Percentiles rank a stretch among this genome's conserved stretches.
Evolutionary conservation across 2,888 invertebrate species (phyloP).

Genomic region (Synanthedon vespiformis): DNA sequence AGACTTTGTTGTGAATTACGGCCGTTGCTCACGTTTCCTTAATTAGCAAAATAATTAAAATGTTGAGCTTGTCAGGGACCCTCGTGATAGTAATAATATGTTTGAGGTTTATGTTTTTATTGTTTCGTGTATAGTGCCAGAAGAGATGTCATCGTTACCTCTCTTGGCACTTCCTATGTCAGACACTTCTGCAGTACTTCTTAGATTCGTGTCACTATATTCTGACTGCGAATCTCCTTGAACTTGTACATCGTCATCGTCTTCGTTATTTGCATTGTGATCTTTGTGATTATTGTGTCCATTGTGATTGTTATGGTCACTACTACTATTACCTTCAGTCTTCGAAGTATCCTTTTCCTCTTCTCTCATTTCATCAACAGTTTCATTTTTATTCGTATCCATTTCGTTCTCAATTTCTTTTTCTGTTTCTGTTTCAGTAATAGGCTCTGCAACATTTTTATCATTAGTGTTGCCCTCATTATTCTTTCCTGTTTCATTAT

Average conservation of each 20-base stretch:
- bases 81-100: conserved; percentile 37
- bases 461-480: conserved; percentile 3
- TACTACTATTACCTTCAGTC: conserved; percentile 12
- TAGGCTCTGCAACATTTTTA: conserved; percentile 3
- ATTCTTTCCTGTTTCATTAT: conserved; percentile 10
- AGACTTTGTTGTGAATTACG: conserved; percentile 59
- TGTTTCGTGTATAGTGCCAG: conserved; percentile 56
- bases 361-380: conserved; percentile 14
- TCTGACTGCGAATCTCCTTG: conserved; percentile 57
- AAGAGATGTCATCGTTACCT: conserved; percentile 54
- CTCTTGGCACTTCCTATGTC: conserved; percentile 54
- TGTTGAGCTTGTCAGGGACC: conserved; percentile 66
- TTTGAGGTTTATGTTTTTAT: conserved; percentile 44
- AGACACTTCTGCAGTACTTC: conserved; percentile 45
- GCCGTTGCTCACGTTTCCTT: conserved; percentile 60
- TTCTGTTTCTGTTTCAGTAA: conserved; percentile 6
- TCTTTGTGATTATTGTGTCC: conserved; percentile 19
- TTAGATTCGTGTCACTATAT: conserved; percentile 47
- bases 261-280: conserved; percentile 26
- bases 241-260: conserved; percentile 68
- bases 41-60: conserved; percentile 68
- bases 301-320: conserved; percentile 12
- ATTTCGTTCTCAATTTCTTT: conserved; percentile 9
- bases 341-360: conserved; percentile 9
- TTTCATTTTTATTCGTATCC: conserved; percentile 15